Conservation (phyloP, 2,113 vertebrate species). For the Puntigrus tetrazona region DNA sequence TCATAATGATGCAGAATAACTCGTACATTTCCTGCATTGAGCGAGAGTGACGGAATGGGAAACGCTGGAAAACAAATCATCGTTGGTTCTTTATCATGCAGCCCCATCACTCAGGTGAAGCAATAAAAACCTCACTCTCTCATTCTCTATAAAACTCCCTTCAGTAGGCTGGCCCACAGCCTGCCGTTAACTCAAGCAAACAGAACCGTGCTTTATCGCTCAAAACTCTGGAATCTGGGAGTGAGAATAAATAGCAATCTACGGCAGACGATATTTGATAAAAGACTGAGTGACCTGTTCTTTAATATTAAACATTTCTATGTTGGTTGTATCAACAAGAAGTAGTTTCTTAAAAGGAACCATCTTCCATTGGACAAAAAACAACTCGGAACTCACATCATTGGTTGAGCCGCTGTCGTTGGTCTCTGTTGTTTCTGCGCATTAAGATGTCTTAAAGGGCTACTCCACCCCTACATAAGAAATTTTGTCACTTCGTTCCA, state of each 20-base stretch:
- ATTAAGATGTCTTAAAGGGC: neutral
- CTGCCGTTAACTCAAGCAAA: slow-evolving; percentile 27
- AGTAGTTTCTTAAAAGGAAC: neutral
- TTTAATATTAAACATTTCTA: neutral
- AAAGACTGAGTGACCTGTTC: neutral
- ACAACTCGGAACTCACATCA: neutral
- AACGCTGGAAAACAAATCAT: slow-evolving; percentile 24
- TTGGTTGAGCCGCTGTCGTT: neutral
- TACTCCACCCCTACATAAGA: too few species aligned
- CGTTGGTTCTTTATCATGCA: slow-evolving; percentile 38
- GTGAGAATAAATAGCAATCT: neutral
- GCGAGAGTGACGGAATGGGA: slow-evolving; percentile 1
- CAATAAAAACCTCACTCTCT: slow-evolving; percentile 30
- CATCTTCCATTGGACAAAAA: neutral
- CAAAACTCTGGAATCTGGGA: neutral
- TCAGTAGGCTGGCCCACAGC: neutral
- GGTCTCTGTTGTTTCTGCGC: neutral
- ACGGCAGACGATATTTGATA: neutral
- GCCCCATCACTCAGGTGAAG: slow-evolving; percentile 28
- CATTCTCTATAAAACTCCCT: slow-evolving; percentile 8
- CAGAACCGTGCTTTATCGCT: neutral
- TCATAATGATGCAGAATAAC: slow-evolving; percentile 34
- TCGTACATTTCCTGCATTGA: slow-evolving; percentile 27
- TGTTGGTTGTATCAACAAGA: neutral
- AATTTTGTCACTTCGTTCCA: too few species aligned